These are phyloP conservation scores for Sminthopsis crassicaudata DNA, from an alignment of 2,113 vertebrate genomes.

Conservation along the genomic window DNA sequence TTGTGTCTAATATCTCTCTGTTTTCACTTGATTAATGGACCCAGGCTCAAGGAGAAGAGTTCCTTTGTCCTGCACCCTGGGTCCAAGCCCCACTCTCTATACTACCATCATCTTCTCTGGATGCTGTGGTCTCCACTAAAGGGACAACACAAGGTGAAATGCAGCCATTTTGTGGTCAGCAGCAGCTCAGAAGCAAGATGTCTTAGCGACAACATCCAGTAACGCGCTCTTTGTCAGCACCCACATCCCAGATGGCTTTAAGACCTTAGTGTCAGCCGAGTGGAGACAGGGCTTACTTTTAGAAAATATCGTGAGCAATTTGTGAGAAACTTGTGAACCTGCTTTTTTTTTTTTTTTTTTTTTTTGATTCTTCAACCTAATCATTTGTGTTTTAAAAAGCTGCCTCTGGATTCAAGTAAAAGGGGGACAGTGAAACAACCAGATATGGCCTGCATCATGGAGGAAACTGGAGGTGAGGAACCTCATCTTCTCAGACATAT, in stretches of 20 bases:
- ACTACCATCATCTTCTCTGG: conserved; percentile 61
- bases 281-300: conserved; percentile 45
- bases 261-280: conserved; percentile 35
- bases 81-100: conserved; percentile 55
- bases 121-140: conserved; percentile 55
- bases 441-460: conserved; percentile 46
- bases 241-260: conserved; percentile 37
- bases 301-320: conserved; percentile 50
- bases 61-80: conserved; percentile 51
- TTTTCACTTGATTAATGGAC: conserved; percentile 59
- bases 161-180: conserved; percentile 70
- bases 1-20: not conserved
- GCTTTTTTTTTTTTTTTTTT: conserved; percentile 50
- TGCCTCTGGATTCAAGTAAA: conserved; percentile 26
- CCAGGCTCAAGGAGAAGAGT: conserved; percentile 46
- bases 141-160: conserved; percentile 62
- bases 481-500: not conserved
- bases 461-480: conserved; percentile 62
- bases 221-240: conserved; percentile 29
- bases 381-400: conserved; percentile 53
- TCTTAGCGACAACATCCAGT: conserved; percentile 29
- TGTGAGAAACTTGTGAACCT: conserved; percentile 42
- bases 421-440: conserved; percentile 45
- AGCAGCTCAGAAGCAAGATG: conserved; percentile 63
- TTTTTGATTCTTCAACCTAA: conserved; percentile 51